phyloP scores from a whole-genome alignment of 2,113 vertebrate species.

The Arothron firmamentum region DNA sequence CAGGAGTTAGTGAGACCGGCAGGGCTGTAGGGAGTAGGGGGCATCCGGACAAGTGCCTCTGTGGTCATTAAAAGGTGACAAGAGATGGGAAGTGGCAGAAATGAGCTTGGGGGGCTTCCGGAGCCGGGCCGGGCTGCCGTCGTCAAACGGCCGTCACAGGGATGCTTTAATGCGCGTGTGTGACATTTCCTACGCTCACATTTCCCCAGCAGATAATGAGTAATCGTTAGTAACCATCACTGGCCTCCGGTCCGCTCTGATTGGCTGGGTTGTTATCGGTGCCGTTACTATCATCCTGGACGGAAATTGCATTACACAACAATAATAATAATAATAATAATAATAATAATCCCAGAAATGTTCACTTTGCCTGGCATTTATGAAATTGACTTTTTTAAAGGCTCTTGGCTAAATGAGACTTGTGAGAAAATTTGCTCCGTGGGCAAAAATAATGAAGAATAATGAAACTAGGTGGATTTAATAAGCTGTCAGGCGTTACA shows the following conservation, averaged over 20 bases:
- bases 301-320: conserved; percentile 27
- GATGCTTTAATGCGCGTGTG: conserved; percentile 43
- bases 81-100: conserved; percentile 39
- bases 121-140: conserved; percentile 20
- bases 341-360: conserved; percentile 18
- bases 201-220: conserved; percentile 57
- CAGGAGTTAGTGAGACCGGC: conserved; percentile 65
- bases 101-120: conserved; percentile 31
- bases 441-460: conserved; percentile 12
- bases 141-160: conserved; percentile 28
- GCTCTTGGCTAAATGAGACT: conserved; percentile 15
- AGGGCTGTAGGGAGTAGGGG: conserved; percentile 74
- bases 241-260: conserved; percentile 40
- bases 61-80: conserved; percentile 55
- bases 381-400: conserved; percentile 23
- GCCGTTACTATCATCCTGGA: conserved; percentile 33
- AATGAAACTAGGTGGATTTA: conserved; percentile 29
- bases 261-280: conserved; percentile 38
- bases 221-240: conserved; percentile 58
- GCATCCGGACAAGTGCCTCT: conserved; percentile 38
- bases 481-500: conserved; percentile 17
- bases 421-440: conserved; percentile 11
- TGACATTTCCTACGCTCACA: conserved; percentile 52
- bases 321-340: conserved; percentile 25
- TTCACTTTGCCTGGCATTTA: conserved; percentile 36